Evolutionary conservation across 2,113 vertebrate species (phyloP).

Genomic region (Corythoichthys haematopterus): DNA sequence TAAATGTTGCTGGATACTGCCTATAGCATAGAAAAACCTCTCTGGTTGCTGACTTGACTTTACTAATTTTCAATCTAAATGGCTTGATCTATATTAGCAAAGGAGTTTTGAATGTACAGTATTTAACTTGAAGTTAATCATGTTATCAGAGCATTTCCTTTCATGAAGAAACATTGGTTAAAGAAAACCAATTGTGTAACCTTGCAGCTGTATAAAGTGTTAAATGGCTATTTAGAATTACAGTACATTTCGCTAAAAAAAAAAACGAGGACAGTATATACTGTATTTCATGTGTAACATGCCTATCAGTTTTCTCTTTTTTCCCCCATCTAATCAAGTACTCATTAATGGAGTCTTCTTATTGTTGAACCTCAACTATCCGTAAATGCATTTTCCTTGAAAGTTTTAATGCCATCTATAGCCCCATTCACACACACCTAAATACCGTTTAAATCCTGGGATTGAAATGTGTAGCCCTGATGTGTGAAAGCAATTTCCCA

Average conservation of each 20-base stretch:
- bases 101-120: background rate
- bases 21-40: conserved; percentile 44
- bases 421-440: too few relatives aligned
- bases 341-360: too few relatives aligned
- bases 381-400: background rate
- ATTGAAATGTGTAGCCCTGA: too few relatives aligned
- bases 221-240: background rate
- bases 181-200: background rate
- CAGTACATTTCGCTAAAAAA: too few relatives aligned
- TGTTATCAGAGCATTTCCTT: background rate
- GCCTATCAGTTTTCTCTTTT: too few relatives aligned
- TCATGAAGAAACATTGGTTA: background rate
- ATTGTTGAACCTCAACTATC: too few relatives aligned
- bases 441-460: too few relatives aligned
- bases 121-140: background rate
- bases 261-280: too few relatives aligned
- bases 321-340: too few relatives aligned
- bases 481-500: too few relatives aligned
- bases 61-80: background rate
- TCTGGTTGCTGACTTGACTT: conserved; percentile 1
- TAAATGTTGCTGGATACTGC: conserved; percentile 66
- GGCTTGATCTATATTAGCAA: background rate
- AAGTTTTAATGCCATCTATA: background rate
- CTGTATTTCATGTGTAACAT: too few relatives aligned
- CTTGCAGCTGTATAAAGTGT: background rate